Evolutionary conservation across 2,797 vertebrate genomes (phyloP), one percentile per base, ranked within the genome.

Genomic region (Poecilia gillii): DNA sequence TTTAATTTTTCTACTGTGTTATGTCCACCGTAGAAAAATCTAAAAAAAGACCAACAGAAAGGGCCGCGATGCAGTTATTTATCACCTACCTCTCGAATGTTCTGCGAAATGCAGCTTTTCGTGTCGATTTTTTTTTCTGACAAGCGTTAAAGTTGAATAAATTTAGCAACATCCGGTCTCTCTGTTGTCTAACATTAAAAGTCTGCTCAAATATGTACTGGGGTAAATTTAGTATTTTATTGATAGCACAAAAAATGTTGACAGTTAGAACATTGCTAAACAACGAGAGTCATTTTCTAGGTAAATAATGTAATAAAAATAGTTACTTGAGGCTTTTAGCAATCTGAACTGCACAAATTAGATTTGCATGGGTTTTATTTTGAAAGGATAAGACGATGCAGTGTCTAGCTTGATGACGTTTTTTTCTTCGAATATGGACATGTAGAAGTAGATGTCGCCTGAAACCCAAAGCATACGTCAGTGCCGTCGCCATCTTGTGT

Each of bases 11-110:
- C 1, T 1, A 5, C 18, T 1, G 0, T 36, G 47, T 66, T 0
- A 18, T 2, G 20, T 36, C 7, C 1, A 5, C 8, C 0, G 1
- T 8, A 0, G 53, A 6, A 1, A 39, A 77, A 49, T 25, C 39
- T 4, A 49, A 13, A 28, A 5, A 41, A 16, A 6, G 0, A 1
- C 0, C 6, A 51, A 6, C 1, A 28, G 46, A 46, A 2, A 1
- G 3, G 41, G 33, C 59, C 0, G 6, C 6, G 36, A 3, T 46
- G 66, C 71, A 68, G 25, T 72, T 14, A 51, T 62, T 84, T 78
- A 74, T 14, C 64, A 73, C 33, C 90, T 91, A 94, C 94, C 94
- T 93, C 93, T 94, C 89, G 93, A 94, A 94, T 83, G 91, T 94
- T 94, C 94, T 92, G 87, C 74, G 92, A 75, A 82, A 70, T 33